Evolutionary conservation across 2,888 invertebrate species (phyloP).

Genomic region (Mermis nigrescens): DNA sequence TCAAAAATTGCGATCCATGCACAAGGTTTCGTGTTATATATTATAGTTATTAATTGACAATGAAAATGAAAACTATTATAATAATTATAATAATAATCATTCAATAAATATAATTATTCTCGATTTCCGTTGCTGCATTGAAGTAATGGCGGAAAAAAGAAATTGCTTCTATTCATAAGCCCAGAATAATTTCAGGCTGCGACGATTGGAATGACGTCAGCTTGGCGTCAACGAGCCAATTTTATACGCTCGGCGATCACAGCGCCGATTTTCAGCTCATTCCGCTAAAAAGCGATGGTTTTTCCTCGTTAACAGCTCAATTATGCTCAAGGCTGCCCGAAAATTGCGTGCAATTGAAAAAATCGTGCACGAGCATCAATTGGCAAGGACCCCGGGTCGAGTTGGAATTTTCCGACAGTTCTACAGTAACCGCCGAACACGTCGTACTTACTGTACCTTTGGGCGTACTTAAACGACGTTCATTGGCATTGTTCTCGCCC

Average conservation of each 20-base stretch:
- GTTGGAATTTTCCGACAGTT: background rate
- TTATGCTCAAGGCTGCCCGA: background rate
- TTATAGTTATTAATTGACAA: too few species aligned
- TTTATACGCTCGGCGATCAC: background rate
- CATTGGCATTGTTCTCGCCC: background rate
- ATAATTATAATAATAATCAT: too few species aligned
- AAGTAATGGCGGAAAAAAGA: too few species aligned
- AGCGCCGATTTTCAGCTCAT: background rate
- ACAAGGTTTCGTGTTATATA: too few species aligned
- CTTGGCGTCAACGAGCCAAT: background rate
- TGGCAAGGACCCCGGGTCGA: conserved; percentile 5
- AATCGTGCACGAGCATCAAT: background rate
- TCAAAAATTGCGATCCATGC: too few species aligned
- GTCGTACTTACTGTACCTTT: conserved; percentile 1
- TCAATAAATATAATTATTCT: too few species aligned
- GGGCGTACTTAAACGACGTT: background rate
- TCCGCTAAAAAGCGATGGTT: background rate
- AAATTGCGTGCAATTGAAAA: background rate
- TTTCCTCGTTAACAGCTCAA: background rate
- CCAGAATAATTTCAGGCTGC: background rate
- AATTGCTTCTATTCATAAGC: too few species aligned
- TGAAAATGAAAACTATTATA: too few species aligned
- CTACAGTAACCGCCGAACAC: background rate
- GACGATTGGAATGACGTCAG: conserved; percentile 4
- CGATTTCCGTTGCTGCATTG: too few species aligned